Conservation (phyloP, 1,140 invertebrate species). For the Rhopalosiphum maidis region DNA sequence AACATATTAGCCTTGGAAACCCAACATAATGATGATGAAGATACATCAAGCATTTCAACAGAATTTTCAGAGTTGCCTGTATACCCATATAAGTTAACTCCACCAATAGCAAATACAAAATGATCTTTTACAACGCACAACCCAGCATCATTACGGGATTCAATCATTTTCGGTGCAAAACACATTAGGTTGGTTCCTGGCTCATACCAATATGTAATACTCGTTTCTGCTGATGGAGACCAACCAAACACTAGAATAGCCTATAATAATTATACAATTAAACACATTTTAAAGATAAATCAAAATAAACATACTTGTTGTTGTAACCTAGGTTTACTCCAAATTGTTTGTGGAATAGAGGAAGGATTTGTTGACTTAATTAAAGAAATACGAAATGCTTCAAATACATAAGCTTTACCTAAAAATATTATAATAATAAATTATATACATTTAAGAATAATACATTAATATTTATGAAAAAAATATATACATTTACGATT, state of each 20-base stretch:
- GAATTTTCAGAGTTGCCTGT: too few species aligned
- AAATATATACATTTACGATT: conserved; percentile 74
- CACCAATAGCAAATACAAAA: conserved; percentile 89
- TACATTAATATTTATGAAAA: not conserved
- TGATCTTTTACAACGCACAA: conserved; percentile 81
- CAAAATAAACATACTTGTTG: not conserved
- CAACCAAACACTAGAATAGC: conserved; percentile 81
- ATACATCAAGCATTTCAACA: conserved; percentile 71
- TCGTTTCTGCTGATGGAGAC: conserved; percentile 83
- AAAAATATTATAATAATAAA: conserved; percentile 45
- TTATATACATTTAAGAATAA: not conserved
- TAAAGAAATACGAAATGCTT: conserved; percentile 87
- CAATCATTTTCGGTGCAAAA: conserved; percentile 81
- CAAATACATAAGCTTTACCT: conserved; percentile 91
- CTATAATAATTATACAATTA: conserved; percentile 62
- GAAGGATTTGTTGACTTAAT: conserved; percentile 83
- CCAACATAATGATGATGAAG: conserved; percentile 74
- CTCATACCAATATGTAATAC: conserved; percentile 90
- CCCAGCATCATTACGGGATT: conserved; percentile 72
- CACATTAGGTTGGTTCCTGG: conserved; percentile 81
- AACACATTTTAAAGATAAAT: not conserved
- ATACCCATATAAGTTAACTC: conserved; percentile 64
- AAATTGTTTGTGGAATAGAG: conserved; percentile 75
- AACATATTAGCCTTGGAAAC: conserved; percentile 84
- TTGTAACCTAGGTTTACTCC: conserved; percentile 77